Evolutionary conservation across 2,888 invertebrate genomes (phyloP), one percentile per base, ranked within the genome.

Genomic region (Eupithecia vulgata): DNA sequence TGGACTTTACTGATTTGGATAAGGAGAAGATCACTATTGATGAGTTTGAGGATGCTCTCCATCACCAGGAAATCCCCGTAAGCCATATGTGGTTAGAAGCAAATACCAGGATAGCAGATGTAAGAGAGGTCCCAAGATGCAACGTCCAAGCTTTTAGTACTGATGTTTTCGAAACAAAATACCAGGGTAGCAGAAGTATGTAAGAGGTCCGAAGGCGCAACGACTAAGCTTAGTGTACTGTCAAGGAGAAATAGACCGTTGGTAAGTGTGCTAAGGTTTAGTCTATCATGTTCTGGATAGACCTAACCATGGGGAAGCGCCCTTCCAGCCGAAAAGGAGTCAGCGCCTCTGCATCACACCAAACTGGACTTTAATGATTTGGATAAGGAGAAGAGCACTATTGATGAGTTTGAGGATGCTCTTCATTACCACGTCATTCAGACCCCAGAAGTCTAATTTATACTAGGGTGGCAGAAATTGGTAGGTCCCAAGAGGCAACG

Each of bases 281-380:
- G n/a, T n/a, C n/a, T n/a, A n/a, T n/a, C 97, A 73, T 96, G 96
- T 68, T 95, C 95, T 3, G 96, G 97, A 48, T 93, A 95, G 1
- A 96, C 96, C 77, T 98, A 98, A 98, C 95, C 95, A 42, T 97
- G 97, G 96, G 97, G 97, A 0, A 94, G 95, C 89, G 86, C 90
- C 0, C 91, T 93, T 0, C 90, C 89, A 0, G 82, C 86, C 4
- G 85, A 84, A 71, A n/a, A n/a, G n/a, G 76, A 82, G 12, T 75
- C 77, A n/a, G 15, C 74, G 72, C 65, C 94, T 0, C 88, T 93
- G 57, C 90, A 93, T 76, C 88, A 88, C 73, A 89, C 92, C 0
- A 85, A 87, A 68, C 91, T 97, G 74, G 97, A 97, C 90, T 97
- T 97, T 88, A 95, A 95, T 75, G 97, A 97, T 82, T 95, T 97